Percentiles rank a stretch among this genome's conserved stretches.
phyloP scores from a whole-genome alignment of 2,888 invertebrate genomes.

The Ernsta delagoae region DNA sequence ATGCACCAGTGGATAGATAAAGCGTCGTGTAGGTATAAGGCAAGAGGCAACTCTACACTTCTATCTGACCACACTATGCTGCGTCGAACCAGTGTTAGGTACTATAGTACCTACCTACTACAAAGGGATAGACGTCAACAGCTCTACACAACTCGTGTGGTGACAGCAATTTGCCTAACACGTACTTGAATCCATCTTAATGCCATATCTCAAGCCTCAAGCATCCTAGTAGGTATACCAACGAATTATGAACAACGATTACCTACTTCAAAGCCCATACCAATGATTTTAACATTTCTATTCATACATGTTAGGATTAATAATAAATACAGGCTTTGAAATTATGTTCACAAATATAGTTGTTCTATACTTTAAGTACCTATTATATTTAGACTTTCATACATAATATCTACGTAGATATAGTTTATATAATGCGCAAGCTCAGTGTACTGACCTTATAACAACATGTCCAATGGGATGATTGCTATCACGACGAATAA shows the following conservation, averaged over 20 bases:
- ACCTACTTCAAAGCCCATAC: neutral
- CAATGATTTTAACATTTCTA: conserved; percentile 6
- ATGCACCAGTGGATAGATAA: no score
- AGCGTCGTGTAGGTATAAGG: no score
- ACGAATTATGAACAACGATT: conserved; percentile 37
- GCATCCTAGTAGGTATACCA: conserved; percentile 48
- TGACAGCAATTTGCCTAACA: conserved; percentile 53
- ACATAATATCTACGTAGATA: neutral
- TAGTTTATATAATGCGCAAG: neutral
- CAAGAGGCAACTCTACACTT: no score
- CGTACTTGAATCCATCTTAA: conserved; percentile 14
- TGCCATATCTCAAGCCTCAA: conserved; percentile 36
- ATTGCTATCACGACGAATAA: conserved; percentile 89
- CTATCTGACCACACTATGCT: neutral
- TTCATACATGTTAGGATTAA: neutral
- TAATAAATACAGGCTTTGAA: neutral
- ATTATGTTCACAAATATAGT: no score
- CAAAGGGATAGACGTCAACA: conserved; percentile 10
- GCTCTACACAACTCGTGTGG: conserved; percentile 45
- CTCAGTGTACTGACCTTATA: conserved; percentile 87
- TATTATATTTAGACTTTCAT: neutral
- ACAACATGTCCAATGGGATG: conserved; percentile 91
- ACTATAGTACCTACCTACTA: neutral
- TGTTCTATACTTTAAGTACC: neutral
- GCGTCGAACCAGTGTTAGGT: neutral